Conservation (phyloP, 2,797 vertebrate species). For the Cossypha polioptera region DNA sequence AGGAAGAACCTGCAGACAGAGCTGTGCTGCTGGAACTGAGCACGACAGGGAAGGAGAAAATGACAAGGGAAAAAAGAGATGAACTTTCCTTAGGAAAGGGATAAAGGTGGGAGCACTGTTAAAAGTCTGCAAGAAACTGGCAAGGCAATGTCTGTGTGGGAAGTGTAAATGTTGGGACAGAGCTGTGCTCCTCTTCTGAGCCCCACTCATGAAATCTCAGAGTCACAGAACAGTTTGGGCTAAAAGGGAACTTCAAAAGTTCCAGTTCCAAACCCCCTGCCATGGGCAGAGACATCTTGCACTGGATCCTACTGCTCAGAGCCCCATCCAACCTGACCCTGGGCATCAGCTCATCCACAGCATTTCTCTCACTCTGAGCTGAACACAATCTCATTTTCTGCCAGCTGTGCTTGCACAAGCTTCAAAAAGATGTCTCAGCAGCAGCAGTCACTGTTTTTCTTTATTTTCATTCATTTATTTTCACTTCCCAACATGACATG, state of each 20-base stretch:
- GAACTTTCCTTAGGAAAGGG: background rate
- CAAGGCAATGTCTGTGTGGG: rapidly evolving
- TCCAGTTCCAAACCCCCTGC: background rate
- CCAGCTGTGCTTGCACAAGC: background rate
- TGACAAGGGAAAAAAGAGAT: rapidly evolving
- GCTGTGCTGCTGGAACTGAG: background rate
- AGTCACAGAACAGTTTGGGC: background rate
- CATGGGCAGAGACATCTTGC: background rate
- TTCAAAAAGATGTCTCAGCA: background rate
- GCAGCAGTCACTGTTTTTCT: background rate
- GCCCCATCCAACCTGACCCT: background rate
- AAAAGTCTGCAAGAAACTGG: background rate
- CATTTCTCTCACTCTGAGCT: background rate
- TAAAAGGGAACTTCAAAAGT: background rate
- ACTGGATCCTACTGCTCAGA: background rate
- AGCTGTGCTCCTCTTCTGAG: background rate
- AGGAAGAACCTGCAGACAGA: background rate
- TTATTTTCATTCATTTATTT: background rate
- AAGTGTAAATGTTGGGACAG: rapidly evolving
- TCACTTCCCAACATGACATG: rapidly evolving
- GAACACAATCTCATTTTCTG: background rate
- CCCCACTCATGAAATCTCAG: rapidly evolving
- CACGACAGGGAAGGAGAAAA: background rate
- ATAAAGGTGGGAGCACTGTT: background rate
- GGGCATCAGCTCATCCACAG: background rate